Percentiles rank a stretch among this genome's conserved stretches.
These are phyloP conservation scores for Hycleus phaleratus DNA, from an alignment of 1,140 invertebrate genomes.

Conservation along the genomic window DNA sequence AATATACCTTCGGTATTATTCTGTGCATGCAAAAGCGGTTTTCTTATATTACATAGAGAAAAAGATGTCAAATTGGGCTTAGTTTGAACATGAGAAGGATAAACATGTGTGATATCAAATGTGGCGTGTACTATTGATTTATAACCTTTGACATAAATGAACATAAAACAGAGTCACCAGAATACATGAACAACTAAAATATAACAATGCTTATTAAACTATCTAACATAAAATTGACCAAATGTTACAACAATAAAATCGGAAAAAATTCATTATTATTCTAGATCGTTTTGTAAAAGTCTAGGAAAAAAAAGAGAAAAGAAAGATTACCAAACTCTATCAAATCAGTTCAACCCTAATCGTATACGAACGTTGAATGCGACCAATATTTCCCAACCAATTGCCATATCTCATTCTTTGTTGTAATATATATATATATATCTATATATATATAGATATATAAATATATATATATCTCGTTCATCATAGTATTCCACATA, in stretches of 20 bases:
- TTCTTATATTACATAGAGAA: conserved; percentile 16
- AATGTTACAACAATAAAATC: conserved; percentile 4
- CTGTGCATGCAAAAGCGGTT: conserved; percentile 19
- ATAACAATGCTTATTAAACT: conserved; percentile 12
- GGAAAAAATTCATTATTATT: conserved; percentile 13
- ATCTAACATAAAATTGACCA: conserved; percentile 10
- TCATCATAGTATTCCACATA: no score
- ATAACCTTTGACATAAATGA: conserved; percentile 21
- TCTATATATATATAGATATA: no score
- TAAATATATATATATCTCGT: no score
- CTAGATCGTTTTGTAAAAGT: no score
- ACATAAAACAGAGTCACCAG: conserved; percentile 22
- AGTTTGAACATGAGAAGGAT: conserved; percentile 6
- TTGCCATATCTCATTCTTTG: no score
- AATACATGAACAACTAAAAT: conserved; percentile 22
- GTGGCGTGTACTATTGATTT: conserved; percentile 25
- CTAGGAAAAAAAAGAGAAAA: no score
- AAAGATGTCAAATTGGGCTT: conserved; percentile 12
- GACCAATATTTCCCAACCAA: no score
- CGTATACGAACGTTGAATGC: no score
- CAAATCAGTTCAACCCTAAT: no score
- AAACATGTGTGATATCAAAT: conserved; percentile 23
- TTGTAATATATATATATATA: no score
- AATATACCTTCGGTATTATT: conserved; percentile 15
- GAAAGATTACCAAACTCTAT: no score